Percentiles rank a stretch among this genome's conserved stretches.
Evolutionary conservation across 2,113 vertebrate genomes (phyloP).

Genomic region (Upupa epops): DNA sequence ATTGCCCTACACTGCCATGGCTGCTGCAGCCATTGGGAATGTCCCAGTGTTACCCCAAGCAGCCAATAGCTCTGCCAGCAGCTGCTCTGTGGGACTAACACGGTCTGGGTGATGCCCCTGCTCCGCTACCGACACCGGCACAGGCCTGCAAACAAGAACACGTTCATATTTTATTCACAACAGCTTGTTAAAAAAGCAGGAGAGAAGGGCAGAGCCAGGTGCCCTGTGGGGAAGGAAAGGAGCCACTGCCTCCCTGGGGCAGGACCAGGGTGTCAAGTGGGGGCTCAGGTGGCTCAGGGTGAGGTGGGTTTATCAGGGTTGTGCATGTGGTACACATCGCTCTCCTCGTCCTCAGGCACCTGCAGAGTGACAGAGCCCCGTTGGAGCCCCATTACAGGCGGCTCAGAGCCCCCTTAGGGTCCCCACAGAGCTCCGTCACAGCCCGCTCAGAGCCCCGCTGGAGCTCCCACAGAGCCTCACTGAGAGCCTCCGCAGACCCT

Average conservation of each 20-base stretch:
- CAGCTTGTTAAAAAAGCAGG: not conserved
- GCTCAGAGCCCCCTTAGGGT: not conserved
- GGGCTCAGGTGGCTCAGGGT: not conserved
- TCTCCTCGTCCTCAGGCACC: conserved; percentile 87
- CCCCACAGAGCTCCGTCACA: no score
- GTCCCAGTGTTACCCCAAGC: not conserved
- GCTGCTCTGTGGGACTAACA: fast-evolving
- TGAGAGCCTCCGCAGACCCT: no score
- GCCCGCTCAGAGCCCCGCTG: no score
- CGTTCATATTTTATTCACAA: not conserved
- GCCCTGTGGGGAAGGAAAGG: not conserved
- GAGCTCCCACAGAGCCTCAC: no score
- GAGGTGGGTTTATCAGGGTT: conserved; percentile 58
- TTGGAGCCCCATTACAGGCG: not conserved
- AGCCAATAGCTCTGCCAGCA: not conserved
- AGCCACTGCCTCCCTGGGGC: fast-evolving
- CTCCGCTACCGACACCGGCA: not conserved
- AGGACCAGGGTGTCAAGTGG: no score
- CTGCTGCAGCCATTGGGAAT: fast-evolving
- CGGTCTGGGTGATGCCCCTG: fast-evolving
- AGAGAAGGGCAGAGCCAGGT: not conserved
- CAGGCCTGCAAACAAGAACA: conserved; percentile 15
- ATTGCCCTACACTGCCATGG: fast-evolving
- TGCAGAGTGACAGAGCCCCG: conserved; percentile 33
- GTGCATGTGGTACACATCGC: conserved; percentile 45